phyloP scores from a whole-genome alignment of 2,113 vertebrate genomes.

The Pelodiscus sinensis region DNA sequence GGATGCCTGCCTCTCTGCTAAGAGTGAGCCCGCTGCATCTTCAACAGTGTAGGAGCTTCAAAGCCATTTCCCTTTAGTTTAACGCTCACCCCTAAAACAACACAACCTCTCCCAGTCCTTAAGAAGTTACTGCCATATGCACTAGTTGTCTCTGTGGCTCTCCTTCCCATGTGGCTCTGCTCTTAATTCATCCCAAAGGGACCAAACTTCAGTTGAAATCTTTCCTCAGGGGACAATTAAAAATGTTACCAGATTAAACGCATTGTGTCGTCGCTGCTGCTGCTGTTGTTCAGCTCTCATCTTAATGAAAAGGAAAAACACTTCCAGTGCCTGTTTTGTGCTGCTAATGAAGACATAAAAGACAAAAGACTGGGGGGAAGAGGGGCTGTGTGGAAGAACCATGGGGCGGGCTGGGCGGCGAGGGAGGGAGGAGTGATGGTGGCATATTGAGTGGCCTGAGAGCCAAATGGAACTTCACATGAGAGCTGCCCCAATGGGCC shows the following conservation, averaged over 20 bases:
- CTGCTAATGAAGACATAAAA: slow-evolving; percentile 50
- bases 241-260: slow-evolving; percentile 1
- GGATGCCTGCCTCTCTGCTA: neutral
- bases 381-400: neutral
- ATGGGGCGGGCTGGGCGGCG: neutral
- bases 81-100: neutral
- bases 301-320: slow-evolving; percentile 14
- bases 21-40: neutral
- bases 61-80: neutral
- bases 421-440: no score
- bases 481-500: neutral
- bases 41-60: neutral
- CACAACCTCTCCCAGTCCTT: neutral
- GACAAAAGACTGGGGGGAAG: neutral
- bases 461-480: neutral
- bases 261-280: neutral
- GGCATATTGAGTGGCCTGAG: neutral
- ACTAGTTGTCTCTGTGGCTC: neutral
- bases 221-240: slow-evolving; percentile 17
- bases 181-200: neutral
- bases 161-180: neutral
- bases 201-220: slow-evolving; percentile 22
- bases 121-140: neutral
- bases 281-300: slow-evolving; percentile 23
- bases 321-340: slow-evolving; percentile 1